Evolutionary conservation across 2,888 invertebrate genomes (phyloP).

Genomic region (Micoletzkya japonica): DNA sequence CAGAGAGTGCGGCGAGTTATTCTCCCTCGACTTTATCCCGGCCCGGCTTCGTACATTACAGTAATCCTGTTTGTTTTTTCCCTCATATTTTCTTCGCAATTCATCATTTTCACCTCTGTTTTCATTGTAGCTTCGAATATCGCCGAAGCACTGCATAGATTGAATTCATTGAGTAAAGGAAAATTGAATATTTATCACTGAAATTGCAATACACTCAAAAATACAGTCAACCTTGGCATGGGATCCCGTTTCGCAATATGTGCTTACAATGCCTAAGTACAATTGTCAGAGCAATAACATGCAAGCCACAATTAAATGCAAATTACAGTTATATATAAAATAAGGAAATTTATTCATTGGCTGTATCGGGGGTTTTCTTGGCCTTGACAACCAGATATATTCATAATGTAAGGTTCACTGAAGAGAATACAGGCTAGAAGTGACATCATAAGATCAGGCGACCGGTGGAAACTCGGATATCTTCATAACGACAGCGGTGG

Average conservation of each 20-base stretch:
- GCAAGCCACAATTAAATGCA: too few relatives aligned
- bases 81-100: not conserved
- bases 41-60: too few relatives aligned
- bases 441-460: not conserved
- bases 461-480: slow-evolving; percentile 26
- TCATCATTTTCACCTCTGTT: not conserved
- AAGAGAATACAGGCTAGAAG: not conserved
- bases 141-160: not conserved
- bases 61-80: not conserved
- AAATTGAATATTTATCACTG: too few relatives aligned
- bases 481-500: slow-evolving; percentile 10
- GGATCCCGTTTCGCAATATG: too few relatives aligned
- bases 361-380: too few relatives aligned
- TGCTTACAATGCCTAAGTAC: too few relatives aligned
- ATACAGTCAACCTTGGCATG: too few relatives aligned
- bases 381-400: too few relatives aligned
- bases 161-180: not conserved
- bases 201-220: too few relatives aligned
- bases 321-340: too few relatives aligned
- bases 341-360: too few relatives aligned
- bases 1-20: not conserved
- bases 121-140: not conserved
- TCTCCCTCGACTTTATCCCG: not conserved
- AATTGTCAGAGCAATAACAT: too few relatives aligned
- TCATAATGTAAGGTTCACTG: not conserved